phyloP scores from a whole-genome alignment of 2,888 invertebrate genomes.

The Pandemis corylana region DNA sequence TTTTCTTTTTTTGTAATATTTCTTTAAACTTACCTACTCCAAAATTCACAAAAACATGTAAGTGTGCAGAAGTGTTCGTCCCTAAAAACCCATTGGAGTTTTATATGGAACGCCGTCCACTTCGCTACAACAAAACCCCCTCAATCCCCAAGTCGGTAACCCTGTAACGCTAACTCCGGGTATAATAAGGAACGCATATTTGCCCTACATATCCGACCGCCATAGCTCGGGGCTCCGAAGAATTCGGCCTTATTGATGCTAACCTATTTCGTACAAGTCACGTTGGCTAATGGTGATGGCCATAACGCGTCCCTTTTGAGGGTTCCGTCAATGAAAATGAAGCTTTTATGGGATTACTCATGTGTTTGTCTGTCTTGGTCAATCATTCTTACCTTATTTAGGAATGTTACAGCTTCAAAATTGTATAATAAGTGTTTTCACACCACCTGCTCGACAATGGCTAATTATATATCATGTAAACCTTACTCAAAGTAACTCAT shows the following conservation, averaged over 20 bases:
- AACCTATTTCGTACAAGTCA: not conserved
- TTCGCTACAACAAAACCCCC: not conserved
- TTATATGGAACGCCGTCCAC: not conserved
- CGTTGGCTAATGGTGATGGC: not conserved
- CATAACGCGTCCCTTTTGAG: not conserved
- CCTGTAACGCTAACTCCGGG: slow-evolving; percentile 3
- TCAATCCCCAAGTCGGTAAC: not conserved
- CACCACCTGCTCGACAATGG: too few relatives aligned
- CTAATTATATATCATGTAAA: too few relatives aligned
- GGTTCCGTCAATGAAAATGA: not conserved
- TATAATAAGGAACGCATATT: slow-evolving; percentile 9
- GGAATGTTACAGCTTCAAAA: not conserved
- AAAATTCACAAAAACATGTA: not conserved
- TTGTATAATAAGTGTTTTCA: not conserved
- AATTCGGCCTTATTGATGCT: not conserved
- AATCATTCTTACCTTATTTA: not conserved
- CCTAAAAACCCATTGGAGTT: not conserved
- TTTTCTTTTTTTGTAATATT: too few relatives aligned
- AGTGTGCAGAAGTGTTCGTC: not conserved
- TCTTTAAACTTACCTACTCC: not conserved
- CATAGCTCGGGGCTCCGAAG: not conserved
- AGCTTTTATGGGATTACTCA: not conserved
- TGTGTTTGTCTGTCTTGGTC: not conserved
- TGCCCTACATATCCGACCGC: slow-evolving; percentile 7
- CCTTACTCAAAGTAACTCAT: too few relatives aligned